Evolutionary conservation across 2,113 vertebrate species (phyloP).

Genomic region (Ailuropoda melanoleuca): DNA sequence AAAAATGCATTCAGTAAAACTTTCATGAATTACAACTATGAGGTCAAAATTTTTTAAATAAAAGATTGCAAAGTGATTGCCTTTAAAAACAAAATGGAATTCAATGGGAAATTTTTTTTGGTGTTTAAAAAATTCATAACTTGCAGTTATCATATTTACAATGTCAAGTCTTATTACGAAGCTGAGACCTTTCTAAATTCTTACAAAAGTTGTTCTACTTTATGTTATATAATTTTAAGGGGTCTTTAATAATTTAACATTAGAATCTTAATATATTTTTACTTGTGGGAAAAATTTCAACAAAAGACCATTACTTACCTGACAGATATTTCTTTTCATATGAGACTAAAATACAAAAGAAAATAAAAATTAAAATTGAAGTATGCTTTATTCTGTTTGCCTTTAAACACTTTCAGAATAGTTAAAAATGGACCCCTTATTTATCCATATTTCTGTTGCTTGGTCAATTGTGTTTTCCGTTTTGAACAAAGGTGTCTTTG

Average conservation of each 20-base stretch:
- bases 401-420: conserved; percentile 33
- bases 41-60: neutral
- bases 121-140: neutral
- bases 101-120: neutral
- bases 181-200: neutral
- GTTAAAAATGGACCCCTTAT: conserved; percentile 10
- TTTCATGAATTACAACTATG: conserved; percentile 15
- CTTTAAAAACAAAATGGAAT: neutral
- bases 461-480: neutral
- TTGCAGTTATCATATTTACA: conserved; percentile 11
- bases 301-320: conserved; percentile 71
- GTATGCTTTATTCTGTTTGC: neutral
- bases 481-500: neutral
- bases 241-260: neutral
- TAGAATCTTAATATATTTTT: conserved; percentile 13
- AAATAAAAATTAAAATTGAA: conserved; percentile 34
- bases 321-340: conserved; percentile 79
- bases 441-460: neutral
- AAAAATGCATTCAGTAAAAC: neutral
- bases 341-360: conserved; percentile 76
- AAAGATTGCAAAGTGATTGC: neutral
- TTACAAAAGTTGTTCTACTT: conserved; percentile 10
- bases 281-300: neutral
- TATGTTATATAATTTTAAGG: neutral
- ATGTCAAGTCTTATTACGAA: neutral